A percentile compares a stretch with the other conserved stretches of the same genome.
phyloP scores from a whole-genome alignment of 2,888 invertebrate genomes.

The Liopterus haemorrhoidalis region DNA sequence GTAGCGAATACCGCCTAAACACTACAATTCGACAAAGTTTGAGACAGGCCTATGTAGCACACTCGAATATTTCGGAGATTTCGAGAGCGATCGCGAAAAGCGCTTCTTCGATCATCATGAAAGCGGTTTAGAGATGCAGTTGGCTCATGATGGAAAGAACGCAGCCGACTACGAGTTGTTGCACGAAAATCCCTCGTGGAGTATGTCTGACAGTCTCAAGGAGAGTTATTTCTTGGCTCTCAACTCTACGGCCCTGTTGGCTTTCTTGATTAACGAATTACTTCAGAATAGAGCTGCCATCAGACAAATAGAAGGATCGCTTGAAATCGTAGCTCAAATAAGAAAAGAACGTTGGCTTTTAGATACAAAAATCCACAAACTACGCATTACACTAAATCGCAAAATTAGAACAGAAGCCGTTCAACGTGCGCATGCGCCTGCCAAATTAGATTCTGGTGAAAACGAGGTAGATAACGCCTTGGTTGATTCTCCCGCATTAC shows the following conservation, averaged over 20 bases:
- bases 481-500: constrained; percentile 49
- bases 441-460: constrained; percentile 47
- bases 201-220: constrained; percentile 70
- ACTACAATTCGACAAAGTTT: constrained; percentile 87
- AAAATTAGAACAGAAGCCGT: constrained; percentile 70
- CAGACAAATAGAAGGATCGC: constrained; percentile 72
- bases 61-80: constrained; percentile 86
- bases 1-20: constrained; percentile 83
- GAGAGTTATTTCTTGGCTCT: constrained; percentile 82
- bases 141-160: constrained; percentile 67
- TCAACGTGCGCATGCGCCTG: constrained; percentile 56
- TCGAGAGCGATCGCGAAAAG: constrained; percentile 74
- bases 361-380: constrained; percentile 86
- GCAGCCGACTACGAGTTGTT: constrained; percentile 71
- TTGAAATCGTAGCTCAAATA: constrained; percentile 80
- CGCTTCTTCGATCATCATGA: constrained; percentile 79
- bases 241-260: constrained; percentile 76
- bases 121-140: constrained; percentile 59
- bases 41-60: constrained; percentile 81
- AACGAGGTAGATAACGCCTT: constrained; percentile 39
- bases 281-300: constrained; percentile 87
- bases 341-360: constrained; percentile 88
- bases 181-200: constrained; percentile 72
- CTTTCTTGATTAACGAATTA: constrained; percentile 90
- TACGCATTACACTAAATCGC: constrained; percentile 65